These are phyloP conservation scores for Apeltes quadracus DNA, from an alignment of 2,113 vertebrate species.

Conservation along the genomic window DNA sequence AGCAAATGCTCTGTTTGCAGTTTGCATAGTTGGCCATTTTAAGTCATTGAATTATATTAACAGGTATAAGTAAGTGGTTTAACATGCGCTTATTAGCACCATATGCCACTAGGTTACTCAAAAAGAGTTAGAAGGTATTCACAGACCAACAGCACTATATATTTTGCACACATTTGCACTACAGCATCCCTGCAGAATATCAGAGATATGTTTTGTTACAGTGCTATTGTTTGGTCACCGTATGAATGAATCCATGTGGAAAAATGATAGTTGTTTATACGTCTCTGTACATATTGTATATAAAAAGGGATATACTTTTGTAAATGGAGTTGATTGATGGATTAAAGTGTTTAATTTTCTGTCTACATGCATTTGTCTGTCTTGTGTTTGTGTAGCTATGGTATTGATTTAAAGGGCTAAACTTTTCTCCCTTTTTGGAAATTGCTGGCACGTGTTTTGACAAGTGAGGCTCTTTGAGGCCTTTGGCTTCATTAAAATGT, in stretches of 20 bases:
- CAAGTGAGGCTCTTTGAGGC: slow-evolving; percentile 46
- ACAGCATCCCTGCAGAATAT: slow-evolving; percentile 75
- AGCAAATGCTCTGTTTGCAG: slow-evolving; percentile 30
- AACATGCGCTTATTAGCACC: slow-evolving; percentile 24
- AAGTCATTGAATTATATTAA: slow-evolving; percentile 46
- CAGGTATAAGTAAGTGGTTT: slow-evolving; percentile 30
- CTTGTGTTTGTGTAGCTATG: slow-evolving; percentile 49
- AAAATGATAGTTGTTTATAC: slow-evolving; percentile 77
- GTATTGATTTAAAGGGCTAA: slow-evolving; percentile 60
- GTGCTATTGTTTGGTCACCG: slow-evolving; percentile 72
- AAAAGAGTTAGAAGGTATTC: slow-evolving; percentile 64
- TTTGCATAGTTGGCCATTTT: slow-evolving; percentile 41
- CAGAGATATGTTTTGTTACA: slow-evolving; percentile 69
- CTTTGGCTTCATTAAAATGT: slow-evolving; percentile 62
- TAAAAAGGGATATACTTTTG: slow-evolving; percentile 85
- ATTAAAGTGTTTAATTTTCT: slow-evolving; percentile 80
- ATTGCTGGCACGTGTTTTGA: slow-evolving; percentile 54
- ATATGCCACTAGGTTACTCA: slow-evolving; percentile 13
- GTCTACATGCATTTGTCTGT: slow-evolving; percentile 59
- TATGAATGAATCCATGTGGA: slow-evolving; percentile 73
- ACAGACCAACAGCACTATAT: slow-evolving; percentile 72
- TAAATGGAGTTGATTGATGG: slow-evolving; percentile 80
- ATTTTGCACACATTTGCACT: slow-evolving; percentile 79
- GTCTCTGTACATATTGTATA: slow-evolving; percentile 82
- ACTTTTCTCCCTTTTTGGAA: slow-evolving; percentile 37